Evolutionary conservation across 2,888 invertebrate species (phyloP).

Genomic region (Metacarcinus magister): DNA sequence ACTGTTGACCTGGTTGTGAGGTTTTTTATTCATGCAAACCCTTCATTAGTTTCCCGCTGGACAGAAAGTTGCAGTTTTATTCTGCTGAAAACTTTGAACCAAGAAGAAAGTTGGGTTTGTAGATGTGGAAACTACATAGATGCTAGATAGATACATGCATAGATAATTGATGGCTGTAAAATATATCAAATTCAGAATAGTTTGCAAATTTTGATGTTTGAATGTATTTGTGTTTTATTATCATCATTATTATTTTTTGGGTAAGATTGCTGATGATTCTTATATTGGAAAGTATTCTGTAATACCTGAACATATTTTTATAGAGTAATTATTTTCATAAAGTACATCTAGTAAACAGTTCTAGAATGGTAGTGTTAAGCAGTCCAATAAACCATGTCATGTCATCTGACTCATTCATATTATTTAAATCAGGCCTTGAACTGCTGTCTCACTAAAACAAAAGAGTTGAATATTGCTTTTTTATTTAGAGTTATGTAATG

Average conservation of each 20-base stretch:
- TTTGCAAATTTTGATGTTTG: background rate
- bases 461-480: background rate
- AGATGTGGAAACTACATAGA: background rate
- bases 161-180: background rate
- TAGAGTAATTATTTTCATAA: background rate
- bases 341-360: slow-evolving; percentile 16
- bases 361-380: slow-evolving; percentile 28
- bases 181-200: background rate
- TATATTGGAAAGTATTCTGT: background rate
- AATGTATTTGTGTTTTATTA: background rate
- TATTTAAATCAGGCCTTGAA: background rate
- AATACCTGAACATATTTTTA: background rate
- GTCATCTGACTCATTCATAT: slow-evolving; percentile 15
- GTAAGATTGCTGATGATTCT: background rate
- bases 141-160: background rate
- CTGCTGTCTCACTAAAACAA: slow-evolving; percentile 8
- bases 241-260: background rate
- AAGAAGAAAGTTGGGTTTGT: background rate
- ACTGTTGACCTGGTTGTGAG: too few relatives aligned
- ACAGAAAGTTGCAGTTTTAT: too few relatives aligned
- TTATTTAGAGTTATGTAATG: slow-evolving; percentile 52
- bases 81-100: background rate
- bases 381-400: background rate
- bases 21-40: too few relatives aligned
- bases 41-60: too few relatives aligned